Evolutionary conservation across 2,113 vertebrate species (phyloP), one percentile per base, ranked within the genome.

Genomic region (Sardina pilchardus): DNA sequence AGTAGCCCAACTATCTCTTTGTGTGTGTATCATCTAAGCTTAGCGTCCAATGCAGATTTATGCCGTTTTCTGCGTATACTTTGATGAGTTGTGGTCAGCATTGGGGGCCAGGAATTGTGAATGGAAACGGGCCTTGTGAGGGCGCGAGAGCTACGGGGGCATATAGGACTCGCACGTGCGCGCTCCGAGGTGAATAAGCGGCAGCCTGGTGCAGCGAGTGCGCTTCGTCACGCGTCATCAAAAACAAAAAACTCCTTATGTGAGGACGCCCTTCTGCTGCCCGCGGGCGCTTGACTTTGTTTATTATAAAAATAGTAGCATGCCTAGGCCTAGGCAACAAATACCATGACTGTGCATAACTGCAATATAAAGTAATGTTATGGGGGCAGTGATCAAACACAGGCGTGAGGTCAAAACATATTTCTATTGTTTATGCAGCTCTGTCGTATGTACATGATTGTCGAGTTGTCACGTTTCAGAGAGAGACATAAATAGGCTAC

Each of bases 161-260:
- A 78, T 78, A 16, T 36, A 78, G 71, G 71, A 34, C 71, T 78
- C 34, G 10, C 71, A 78, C 71, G 71, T 78, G 71, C 71, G 71
- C 71, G 71, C 71, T 78, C 71, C 10, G 26, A 34, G 30, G 26
- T 39, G 71, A 34, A 78, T 59, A 21, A 59, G 53, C 53, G 53
- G 53, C 53, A 17, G 71, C 26, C 71, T 78, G 34, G 71, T 36
- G 71, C 10, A 78, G 71, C 34, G 34, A 78, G 34, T 78, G 71
- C 71, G 71, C 71, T 34, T 36, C 71, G 71, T 78, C 71, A 78
- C 71, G 71, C 71, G 71, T 78, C 71, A 78, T 78, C 71, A 78
- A 78, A 78, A 78, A 78, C 71, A 78, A 78, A 78, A 78, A 78
- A 78, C 71, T 78, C 71, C 71, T 78, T 78, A 78, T 78, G 71